A percentile compares a stretch with the other conserved stretches of the same genome.
phyloP scores from a whole-genome alignment of 2,113 vertebrate species.

The Chelonoidis abingdonii region DNA sequence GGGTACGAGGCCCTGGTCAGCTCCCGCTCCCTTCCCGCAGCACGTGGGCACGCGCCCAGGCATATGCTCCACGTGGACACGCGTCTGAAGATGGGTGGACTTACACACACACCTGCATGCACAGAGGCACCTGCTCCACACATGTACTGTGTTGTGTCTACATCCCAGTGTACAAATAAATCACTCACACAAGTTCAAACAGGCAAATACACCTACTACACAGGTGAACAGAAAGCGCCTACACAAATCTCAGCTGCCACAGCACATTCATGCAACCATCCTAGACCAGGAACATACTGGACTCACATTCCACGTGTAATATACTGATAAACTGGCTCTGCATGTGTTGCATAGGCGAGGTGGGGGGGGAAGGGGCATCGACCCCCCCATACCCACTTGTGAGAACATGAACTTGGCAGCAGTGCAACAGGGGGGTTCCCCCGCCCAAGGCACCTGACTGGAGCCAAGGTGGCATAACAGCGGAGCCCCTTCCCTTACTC shows the following conservation, averaged over 20 bases:
- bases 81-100: not conserved
- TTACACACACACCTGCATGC: too few relatives aligned
- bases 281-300: not conserved
- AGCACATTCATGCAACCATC: not conserved
- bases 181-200: not conserved
- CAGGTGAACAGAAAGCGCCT: not conserved
- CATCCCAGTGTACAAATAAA: not conserved
- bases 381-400: not conserved
- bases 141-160: not conserved
- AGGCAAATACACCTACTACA: not conserved
- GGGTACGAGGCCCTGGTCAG: conserved; percentile 26
- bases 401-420: not conserved
- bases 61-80: not conserved
- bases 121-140: not conserved
- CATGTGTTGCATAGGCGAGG: not conserved
- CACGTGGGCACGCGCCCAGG: conserved; percentile 1
- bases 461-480: not conserved
- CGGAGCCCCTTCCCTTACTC: not conserved
- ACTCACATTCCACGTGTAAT: not conserved
- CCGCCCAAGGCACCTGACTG: not conserved
- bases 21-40: conserved; percentile 10
- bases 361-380: not conserved
- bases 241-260: not conserved
- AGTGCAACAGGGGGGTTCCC: not conserved
- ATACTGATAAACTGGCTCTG: not conserved